Conservation (phyloP, 2,113 vertebrate species). For the Thymallus thymallus region DNA sequence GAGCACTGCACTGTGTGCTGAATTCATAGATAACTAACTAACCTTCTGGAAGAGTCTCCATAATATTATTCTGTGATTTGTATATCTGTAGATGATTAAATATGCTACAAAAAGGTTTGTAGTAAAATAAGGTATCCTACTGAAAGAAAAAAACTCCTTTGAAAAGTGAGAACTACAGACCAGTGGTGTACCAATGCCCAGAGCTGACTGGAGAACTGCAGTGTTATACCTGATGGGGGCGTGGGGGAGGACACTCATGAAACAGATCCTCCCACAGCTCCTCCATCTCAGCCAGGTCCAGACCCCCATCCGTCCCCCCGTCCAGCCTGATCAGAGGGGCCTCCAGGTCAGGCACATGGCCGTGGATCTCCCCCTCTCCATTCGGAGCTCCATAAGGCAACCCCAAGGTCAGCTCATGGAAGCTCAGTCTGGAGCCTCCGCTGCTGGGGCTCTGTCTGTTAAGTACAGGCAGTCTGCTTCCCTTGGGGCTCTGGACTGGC, state of each 20-base stretch:
- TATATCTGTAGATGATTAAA: too few relatives aligned
- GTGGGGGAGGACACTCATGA: constrained; percentile 84
- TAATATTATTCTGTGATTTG: too few relatives aligned
- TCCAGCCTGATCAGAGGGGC: constrained; percentile 66
- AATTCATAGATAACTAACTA: neutral
- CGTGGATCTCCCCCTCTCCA: constrained; percentile 33
- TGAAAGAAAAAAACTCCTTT: too few relatives aligned
- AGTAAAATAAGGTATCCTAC: too few relatives aligned
- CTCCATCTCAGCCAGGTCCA: constrained; percentile 77
- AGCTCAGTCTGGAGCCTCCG: constrained; percentile 58
- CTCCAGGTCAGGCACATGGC: constrained; percentile 60
- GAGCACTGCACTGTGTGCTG: constrained; percentile 1
- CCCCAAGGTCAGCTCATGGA: constrained; percentile 38
- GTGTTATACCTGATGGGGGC: constrained; percentile 79
- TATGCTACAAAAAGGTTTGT: too few relatives aligned
- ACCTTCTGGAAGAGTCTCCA: too few relatives aligned
- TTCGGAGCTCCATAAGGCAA: constrained; percentile 32
- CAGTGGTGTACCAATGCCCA: neutral
- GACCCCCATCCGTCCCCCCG: constrained; percentile 40
- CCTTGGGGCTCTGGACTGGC: constrained; percentile 79
- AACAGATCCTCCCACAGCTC: constrained; percentile 85
- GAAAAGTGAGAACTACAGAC: too few relatives aligned
- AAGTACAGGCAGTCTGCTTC: constrained; percentile 86
- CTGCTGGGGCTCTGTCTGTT: constrained; percentile 65
- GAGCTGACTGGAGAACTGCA: neutral